Evolutionary conservation across 2,113 vertebrate species (phyloP), one percentile per base, ranked within the genome.

Genomic region (Eudyptes chrysolophus): DNA sequence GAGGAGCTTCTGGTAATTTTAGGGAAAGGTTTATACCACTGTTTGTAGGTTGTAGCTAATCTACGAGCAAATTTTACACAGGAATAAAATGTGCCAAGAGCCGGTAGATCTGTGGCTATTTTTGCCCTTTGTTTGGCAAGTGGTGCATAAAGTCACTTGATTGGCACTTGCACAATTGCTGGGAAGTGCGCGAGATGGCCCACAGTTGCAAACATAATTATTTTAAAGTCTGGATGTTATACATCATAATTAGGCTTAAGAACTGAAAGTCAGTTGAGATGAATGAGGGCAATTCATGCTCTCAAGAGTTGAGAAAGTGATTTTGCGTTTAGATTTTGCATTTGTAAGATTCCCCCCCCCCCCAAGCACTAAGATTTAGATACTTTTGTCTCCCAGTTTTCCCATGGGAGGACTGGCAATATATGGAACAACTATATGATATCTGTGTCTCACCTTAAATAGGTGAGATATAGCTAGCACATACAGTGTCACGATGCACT

Each of bases 181-280:
- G 88, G 88, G 75, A 70, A 70, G 68, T 58, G 83, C 12, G 2
- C 85, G 60, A 32, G 86, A 81, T 75, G 83, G 92, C 68, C 90
- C 89, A 36, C 75, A 87, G 88, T 95, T 84, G 86, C 86, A 82
- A 82, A 89, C 52, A 30, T 70, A 89, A 61, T 95, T 94, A 95
- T 95, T 89, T 87, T 55, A 85, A 96, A 92, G 94, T 90, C 90
- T 79, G 83, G 52, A 29, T 90, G 79, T 94, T 92, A 92, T 94
- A 96, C 78, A 94, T 96, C 93, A 83, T 97, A 94, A 96, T 97
- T 96, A 95, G 57, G 80, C 89, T 95, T 84, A 89, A 95, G 90
- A 96, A 76, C 52, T 4, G 7, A 52, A 89, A 96, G 89, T 95
- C 94, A 78, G 87, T 62, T 62, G 84, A 97, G 89, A 96, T 95